Evolutionary conservation across 2,888 invertebrate genomes (phyloP), one percentile per base, ranked within the genome.

Genomic region (Agrotis ipsilon): DNA sequence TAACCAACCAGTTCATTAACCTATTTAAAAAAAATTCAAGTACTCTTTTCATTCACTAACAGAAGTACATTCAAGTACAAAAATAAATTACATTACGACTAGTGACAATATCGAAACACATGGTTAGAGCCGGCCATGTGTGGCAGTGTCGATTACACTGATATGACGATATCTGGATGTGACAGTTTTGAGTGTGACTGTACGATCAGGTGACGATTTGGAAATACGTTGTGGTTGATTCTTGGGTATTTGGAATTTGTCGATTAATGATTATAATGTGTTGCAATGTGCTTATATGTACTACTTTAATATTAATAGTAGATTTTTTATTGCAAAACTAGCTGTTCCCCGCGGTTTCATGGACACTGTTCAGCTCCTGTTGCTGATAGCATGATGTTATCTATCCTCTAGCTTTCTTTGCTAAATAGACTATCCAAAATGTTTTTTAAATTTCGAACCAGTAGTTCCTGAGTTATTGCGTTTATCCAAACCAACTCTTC

Each of bases 151-250:
- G 54, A 59, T 79, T 79, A 72, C 79, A 62, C 0, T 49, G 79
- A 79, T 79, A 82, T 58, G 64, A 27, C n/a, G 16, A 2, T 79
- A 79, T 82, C 79, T 82, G 61, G 79, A 79, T 82, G 79, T 78
- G 79, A 78, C 82, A 79, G 54, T 78, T 79, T 78, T 62, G 57
- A 48, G 43, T 54, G 32, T 55, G 64, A 71, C 21, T 64, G 52
- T 64, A 52, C 49, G 43, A 58, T 62, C 66, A 68, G 59, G 61
- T 80, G 49, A 74, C 59, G 49, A 67, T 59, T 80, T 74, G 27
- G 46, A 45, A 68, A 64, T 61, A 39, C 43, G 19, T 48, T 60
- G 52, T 9, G 43, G 49, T 58, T 68, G 13, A 48, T 64, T 74
- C 24, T 59, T 9, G 18, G 14, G 54, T 16, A 49, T 59, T 62